Conservation (phyloP, 2,113 vertebrate genomes). For the Symphodus melops region DNA sequence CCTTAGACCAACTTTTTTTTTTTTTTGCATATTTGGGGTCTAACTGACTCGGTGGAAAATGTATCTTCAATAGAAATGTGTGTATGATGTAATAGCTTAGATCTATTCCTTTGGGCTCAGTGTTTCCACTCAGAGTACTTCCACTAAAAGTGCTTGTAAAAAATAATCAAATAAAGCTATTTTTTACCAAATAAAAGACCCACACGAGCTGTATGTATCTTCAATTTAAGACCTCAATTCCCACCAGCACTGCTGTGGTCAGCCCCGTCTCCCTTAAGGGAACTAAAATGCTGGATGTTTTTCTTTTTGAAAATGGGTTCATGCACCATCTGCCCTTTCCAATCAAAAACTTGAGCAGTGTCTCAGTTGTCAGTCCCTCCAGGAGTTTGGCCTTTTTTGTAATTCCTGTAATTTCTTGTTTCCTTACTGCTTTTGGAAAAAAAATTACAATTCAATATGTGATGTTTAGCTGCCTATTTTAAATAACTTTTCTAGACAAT, state of each 20-base stretch:
- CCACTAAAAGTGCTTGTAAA: no score
- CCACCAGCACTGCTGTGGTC: background rate
- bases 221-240: background rate
- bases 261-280: background rate
- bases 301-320: background rate
- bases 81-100: no score
- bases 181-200: no score
- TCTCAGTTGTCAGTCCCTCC: background rate
- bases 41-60: no score
- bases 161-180: no score
- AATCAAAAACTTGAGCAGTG: background rate
- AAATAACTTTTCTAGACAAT: no score
- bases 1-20: no score
- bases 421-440: background rate
- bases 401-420: no score
- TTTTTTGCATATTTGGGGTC: no score
- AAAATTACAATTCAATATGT: background rate
- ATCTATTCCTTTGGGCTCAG: no score
- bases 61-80: no score
- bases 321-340: background rate
- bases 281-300: background rate
- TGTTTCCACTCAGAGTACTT: no score
- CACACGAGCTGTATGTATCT: background rate
- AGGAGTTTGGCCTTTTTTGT: background rate
- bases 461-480: background rate